Conservation (phyloP, 64 coral and sea anemone species). For the Pocillopora verrucosa region DNA sequence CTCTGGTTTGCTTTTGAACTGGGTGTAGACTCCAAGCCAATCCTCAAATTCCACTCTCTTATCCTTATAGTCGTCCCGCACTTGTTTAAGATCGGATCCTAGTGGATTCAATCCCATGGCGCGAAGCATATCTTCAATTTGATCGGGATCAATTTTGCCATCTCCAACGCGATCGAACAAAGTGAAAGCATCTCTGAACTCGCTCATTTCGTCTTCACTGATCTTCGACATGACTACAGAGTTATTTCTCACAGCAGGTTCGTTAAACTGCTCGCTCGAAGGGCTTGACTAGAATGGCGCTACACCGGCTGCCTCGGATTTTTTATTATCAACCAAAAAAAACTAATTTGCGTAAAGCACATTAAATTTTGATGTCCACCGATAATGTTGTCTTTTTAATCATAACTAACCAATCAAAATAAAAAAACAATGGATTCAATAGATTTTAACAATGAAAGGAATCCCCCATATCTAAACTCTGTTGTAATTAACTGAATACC, state of each 20-base stretch:
- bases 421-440: not conserved
- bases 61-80: conserved; percentile 43
- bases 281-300: not conserved
- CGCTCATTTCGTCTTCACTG: conserved; percentile 56
- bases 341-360: not conserved
- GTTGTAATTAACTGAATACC: not conserved
- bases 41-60: conserved; percentile 68
- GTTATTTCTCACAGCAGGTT: conserved; percentile 3
- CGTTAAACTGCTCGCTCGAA: not conserved
- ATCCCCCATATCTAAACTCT: not conserved
- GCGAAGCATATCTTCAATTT: conserved; percentile 57
- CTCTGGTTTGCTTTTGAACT: conserved; percentile 68
- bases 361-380: not conserved
- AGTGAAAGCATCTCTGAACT: conserved; percentile 72
- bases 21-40: conserved; percentile 65
- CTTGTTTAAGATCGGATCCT: conserved; percentile 61
- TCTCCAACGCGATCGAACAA: conserved; percentile 77
- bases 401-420: conserved; percentile 14
- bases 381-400: conserved; percentile 16
- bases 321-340: not conserved
- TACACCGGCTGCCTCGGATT: not conserved
- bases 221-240: conserved; percentile 33
- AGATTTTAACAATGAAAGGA: conserved; percentile 25
- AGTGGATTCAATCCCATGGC: conserved; percentile 75
- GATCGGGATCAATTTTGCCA: conserved; percentile 72